These are phyloP conservation scores for Colossoma macropomum DNA, from an alignment of 2,113 vertebrate genomes.

Conservation along the genomic window DNA sequence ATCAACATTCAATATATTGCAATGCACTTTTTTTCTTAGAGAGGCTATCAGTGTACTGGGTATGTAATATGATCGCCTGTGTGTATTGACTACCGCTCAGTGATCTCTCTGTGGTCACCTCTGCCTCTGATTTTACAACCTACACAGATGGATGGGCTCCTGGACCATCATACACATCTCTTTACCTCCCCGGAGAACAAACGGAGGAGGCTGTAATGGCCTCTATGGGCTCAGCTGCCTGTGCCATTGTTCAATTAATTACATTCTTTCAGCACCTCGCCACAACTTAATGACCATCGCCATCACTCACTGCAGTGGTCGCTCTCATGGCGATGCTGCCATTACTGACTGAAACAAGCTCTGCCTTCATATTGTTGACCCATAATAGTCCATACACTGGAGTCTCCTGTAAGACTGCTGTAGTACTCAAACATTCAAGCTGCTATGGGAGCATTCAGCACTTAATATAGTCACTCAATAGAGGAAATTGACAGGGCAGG, in stretches of 20 bases:
- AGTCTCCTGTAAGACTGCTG: background rate
- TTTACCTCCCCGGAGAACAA: slow-evolving; percentile 50
- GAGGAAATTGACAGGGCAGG: slow-evolving; percentile 8
- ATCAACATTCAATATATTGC: no score
- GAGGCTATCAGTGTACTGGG: background rate
- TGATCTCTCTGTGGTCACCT: slow-evolving; percentile 25
- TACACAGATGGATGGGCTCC: slow-evolving; percentile 14
- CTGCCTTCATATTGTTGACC: background rate
- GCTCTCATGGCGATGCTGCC: slow-evolving; percentile 5
- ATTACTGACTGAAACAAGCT: background rate
- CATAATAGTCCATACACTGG: background rate
- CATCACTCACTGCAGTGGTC: slow-evolving; percentile 2
- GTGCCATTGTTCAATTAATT: slow-evolving; percentile 62
- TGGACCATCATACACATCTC: slow-evolving; percentile 55
- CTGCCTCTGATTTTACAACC: slow-evolving; percentile 1
- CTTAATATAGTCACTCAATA: slow-evolving; percentile 34
- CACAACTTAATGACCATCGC: slow-evolving; percentile 42
- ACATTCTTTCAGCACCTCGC: slow-evolving; percentile 46
- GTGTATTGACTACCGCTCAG: slow-evolving; percentile 50
- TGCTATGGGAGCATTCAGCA: slow-evolving; percentile 1
- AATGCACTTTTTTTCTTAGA: no score
- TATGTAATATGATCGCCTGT: slow-evolving; percentile 33
- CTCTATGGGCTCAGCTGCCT: slow-evolving; percentile 60
- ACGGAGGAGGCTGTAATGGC: slow-evolving; percentile 50
- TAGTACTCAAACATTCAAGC: background rate